A percentile compares a stretch with the other conserved stretches of the same genome.
Evolutionary conservation across 2,888 invertebrate genomes (phyloP).

Genomic region (Ametastegia equiseti): DNA sequence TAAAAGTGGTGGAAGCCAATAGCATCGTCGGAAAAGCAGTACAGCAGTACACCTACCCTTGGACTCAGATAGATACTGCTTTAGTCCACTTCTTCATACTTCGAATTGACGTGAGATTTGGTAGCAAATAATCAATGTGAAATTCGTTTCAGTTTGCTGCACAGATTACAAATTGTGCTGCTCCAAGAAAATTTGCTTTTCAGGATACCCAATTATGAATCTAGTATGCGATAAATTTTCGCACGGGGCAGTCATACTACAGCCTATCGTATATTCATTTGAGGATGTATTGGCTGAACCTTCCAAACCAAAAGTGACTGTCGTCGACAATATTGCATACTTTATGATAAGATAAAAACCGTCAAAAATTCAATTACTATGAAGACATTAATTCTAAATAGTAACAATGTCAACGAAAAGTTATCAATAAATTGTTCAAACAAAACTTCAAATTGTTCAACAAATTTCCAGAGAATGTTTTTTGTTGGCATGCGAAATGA

Average conservation of each 20-base stretch:
- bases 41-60: conserved; percentile 9
- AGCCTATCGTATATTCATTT: neutral
- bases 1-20: neutral
- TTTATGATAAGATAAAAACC: no score
- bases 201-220: neutral
- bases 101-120: neutral
- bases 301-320: no score
- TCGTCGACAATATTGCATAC: no score
- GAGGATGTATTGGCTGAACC: no score
- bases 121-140: neutral
- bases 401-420: no score
- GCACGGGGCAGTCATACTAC: neutral
- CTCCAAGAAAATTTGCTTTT: neutral
- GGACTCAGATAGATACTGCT: neutral
- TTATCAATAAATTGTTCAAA: no score
- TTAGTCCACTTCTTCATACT: neutral
- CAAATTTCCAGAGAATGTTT: no score
- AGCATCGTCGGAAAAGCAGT: neutral
- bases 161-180: neutral
- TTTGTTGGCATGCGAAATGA: no score
- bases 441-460: no score
- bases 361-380: no score
- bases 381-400: no score
- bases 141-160: neutral
- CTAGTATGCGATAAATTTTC: neutral